Evolutionary conservation across 1,140 invertebrate genomes (phyloP).

Genomic region (Papilio machaon): DNA sequence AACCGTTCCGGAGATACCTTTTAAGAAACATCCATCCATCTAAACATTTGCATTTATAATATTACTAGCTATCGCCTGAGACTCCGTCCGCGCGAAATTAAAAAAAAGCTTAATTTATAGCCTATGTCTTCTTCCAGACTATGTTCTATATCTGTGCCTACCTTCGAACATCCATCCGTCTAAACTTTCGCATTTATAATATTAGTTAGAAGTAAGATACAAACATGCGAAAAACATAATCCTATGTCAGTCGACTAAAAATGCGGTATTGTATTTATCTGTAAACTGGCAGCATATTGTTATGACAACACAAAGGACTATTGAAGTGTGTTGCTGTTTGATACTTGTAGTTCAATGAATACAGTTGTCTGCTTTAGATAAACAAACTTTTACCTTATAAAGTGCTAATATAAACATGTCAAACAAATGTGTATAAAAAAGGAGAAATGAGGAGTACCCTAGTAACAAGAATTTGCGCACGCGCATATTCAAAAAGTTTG

Average conservation of each 20-base stretch:
- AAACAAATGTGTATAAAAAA: background rate
- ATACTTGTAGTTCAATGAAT: background rate
- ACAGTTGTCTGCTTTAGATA: background rate
- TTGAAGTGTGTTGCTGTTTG: background rate
- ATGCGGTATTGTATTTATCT: background rate
- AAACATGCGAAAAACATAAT: background rate
- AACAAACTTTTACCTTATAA: slow-evolving; percentile 1
- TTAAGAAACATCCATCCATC: too few species aligned
- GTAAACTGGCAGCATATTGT: background rate
- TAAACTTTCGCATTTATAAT: background rate
- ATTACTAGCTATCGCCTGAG: too few species aligned
- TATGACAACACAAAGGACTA: background rate
- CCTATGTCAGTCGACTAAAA: too few species aligned
- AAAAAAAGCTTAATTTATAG: too few species aligned
- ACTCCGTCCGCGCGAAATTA: too few species aligned
- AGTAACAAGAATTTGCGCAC: background rate
- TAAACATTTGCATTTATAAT: background rate
- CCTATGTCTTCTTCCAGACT: too few species aligned
- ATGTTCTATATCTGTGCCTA: too few species aligned
- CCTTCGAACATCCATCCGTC: too few species aligned
- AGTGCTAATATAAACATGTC: background rate
- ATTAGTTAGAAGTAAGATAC: background rate
- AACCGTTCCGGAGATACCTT: too few species aligned
- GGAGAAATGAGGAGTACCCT: background rate
- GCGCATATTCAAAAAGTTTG: too few species aligned